Conservation (phyloP, 2,888 invertebrate genomes). For the Meloe dianella region DNA sequence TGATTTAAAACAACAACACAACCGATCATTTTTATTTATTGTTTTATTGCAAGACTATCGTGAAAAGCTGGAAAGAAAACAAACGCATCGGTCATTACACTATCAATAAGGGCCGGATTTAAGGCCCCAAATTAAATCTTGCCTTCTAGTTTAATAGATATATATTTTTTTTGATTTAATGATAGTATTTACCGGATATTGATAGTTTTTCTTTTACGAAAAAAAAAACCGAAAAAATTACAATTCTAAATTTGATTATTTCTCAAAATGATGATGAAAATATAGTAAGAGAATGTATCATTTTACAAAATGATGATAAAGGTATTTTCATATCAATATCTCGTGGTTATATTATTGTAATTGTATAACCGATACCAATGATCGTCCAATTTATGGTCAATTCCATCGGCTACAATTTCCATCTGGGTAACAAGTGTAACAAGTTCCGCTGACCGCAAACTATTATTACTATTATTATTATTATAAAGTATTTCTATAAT, state of each 20-base stretch:
- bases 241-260: background rate
- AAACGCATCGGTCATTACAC: conserved; percentile 31
- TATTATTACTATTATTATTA: background rate
- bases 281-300: background rate
- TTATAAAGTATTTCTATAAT: background rate
- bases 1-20: conserved; percentile 7
- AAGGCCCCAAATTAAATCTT: too few relatives aligned
- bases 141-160: too few relatives aligned
- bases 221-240: too few relatives aligned
- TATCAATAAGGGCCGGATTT: too few relatives aligned
- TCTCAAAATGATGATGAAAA: background rate
- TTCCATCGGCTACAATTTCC: conserved; percentile 22
- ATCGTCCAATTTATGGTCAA: conserved; percentile 16
- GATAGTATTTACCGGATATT: conserved; percentile 28
- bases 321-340: background rate
- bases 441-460: conserved; percentile 23
- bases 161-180: conserved; percentile 18
- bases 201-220: conserved; percentile 8
- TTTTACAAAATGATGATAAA: conserved; percentile 2
- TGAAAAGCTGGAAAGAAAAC: conserved; percentile 15
- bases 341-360: background rate
- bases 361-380: conserved; percentile 7
- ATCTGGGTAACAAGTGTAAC: conserved; percentile 27
- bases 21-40: conserved; percentile 15
- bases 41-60: conserved; percentile 1